Base-by-base conservation (phyloP, 2,888 invertebrate genomes). In the Ligdia adustata region DNA sequence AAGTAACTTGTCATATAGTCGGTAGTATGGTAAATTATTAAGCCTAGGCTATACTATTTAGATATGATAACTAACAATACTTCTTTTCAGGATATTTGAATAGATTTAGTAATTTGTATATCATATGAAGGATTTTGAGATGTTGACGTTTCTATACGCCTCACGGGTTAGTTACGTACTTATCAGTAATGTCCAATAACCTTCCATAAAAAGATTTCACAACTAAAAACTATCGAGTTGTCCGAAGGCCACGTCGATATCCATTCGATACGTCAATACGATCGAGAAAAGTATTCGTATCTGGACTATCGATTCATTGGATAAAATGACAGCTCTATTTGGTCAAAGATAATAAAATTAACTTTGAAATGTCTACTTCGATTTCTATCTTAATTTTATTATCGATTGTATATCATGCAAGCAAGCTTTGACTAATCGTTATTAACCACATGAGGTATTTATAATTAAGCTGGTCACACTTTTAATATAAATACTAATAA, bases 121-220 rank as follows among this genome's bases (percentile, higher is more conserved):
- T n/a, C n/a, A n/a, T n/a, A n/a, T n/a, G n/a, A n/a, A n/a, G n/a
- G n/a, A n/a, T n/a, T n/a, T n/a, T n/a, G n/a, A n/a, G n/a, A n/a
- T n/a, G n/a, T n/a, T n/a, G n/a, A n/a, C n/a, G n/a, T n/a, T n/a
- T n/a, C n/a, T n/a, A n/a, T n/a, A n/a, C n/a, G n/a, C n/a, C n/a
- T n/a, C n/a, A n/a, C 28, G 6, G 12, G 13, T 22, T 7, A 2
- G 28, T 50, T 40, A 46, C 41, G 44, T n/a, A n/a, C n/a, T n/a
- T 32, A 38, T 26, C 9, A n/a, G 28, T 52, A 55, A 41, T 57
- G 52, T 50, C 34, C 46, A 48, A 29, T 55, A 57, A 59, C 65
- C 64, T 65, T 60, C 61, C 62, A 52, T 63, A 62, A 59, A 22
- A 63, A 58, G 59, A 63, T 65, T 64, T 64, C 63, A 57, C 56